Evolutionary conservation across 2,888 invertebrate species (phyloP), one percentile per base, ranked within the genome.

Genomic region (Heliconius erato): DNA sequence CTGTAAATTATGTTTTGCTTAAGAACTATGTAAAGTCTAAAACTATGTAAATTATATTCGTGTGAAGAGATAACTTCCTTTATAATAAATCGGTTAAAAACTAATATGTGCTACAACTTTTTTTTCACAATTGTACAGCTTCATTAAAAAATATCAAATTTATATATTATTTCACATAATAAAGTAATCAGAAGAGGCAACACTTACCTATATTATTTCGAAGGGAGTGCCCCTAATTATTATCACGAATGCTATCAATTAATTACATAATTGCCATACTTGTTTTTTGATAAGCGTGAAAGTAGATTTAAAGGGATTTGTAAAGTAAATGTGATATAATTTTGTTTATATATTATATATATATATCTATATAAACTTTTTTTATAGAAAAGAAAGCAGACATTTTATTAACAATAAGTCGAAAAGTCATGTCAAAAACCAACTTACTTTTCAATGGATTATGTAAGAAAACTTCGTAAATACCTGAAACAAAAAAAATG

Each of bases 251-350:
- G 69, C 69, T 69, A 35, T 69, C 69, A 69, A 35, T 69, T 69
- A 32, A 35, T 69, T 69, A 40, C 11, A 11, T 40, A 69, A 69
- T 69, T 69, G 35, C 32, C 23, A 32, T 32, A 69, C 35, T 35
- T 69, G 69, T 69, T 35, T 63, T n/a, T 11, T 35, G 35, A 69
- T 35, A 69, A 69, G 19, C 69, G 69, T 69, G 69, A 69, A 69
- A 69, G 69, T 69, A 35, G 35, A 69, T 69, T 69, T 11, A 63
- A 63, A 12, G 69, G 35, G 9, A 69, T 23, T 35, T 69, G 69
- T 32, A 19, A 35, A 69, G 19, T 35, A 69, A 35, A 69, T 35
- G 6, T 28, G 63, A 63, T 11, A n/a, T 12, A 54, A 63, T 63
- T 63, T n/a, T n/a, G n/a, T n/a, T 11, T 19, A 54, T 49, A 16